Evolutionary conservation across 2,888 invertebrate genomes (phyloP), one percentile per base, ranked within the genome.

Genomic region (Eilema depressum): DNA sequence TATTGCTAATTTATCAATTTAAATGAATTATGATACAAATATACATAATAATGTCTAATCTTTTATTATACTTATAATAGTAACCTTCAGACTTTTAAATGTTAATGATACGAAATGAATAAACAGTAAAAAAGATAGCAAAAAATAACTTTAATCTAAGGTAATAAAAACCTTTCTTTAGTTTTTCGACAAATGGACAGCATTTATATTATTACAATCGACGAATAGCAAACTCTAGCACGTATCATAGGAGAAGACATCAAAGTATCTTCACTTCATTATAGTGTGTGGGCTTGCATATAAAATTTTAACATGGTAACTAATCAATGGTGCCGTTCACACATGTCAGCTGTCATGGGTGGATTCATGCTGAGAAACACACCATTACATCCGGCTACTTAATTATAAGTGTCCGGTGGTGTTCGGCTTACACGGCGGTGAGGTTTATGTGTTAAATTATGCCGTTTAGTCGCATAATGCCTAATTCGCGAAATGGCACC

Each of bases 371-470:
- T 76, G 75, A 71, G 71, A 76, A 81, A 74, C 74, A 65, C 53
- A 78, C 78, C 69, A 74, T 80, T 76, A 76, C 75, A 73, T 81
- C 80, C 79, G 80, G 79, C 61, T 68, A 74, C 79, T 79, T 77
- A 80, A 80, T 80, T 81, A 80, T 74, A 81, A 81, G 73, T 71
- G 75, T 75, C 63, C 65, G 65, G 72, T 69, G 28, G 60, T 53
- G 41, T 37, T 62, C 57, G n/a, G 66, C 47, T 47, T 66, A 73
- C 79, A 81, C 77, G 74, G 79, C 73, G 80, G 85, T 83, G 77
- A 81, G 85, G 84, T 88, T 86, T 86, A 83, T 85, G 86, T 85
- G 75, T 85, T 88, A 88, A 91, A 88, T 89, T 88, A n/a, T n/a
- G n/a, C n/a, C n/a, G n/a, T n/a, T n/a, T n/a, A n/a, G n/a, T n/a